These are phyloP conservation scores for Thinocorus orbignyianus DNA, from an alignment of 2,113 vertebrate species.

Conservation along the genomic window DNA sequence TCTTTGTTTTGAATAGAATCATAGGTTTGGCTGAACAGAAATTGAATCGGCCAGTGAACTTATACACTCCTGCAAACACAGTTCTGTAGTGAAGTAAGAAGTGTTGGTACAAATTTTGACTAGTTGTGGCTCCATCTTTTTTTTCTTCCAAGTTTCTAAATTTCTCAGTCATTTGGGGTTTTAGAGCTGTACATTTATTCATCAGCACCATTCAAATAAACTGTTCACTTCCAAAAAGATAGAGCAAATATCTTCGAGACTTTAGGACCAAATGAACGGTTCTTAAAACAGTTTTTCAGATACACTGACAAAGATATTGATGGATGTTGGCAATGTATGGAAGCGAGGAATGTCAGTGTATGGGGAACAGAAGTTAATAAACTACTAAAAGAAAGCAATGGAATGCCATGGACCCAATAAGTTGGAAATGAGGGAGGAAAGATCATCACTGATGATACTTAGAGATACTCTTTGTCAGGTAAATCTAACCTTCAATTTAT, in stretches of 20 bases:
- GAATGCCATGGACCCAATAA: background rate
- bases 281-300: background rate
- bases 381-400: background rate
- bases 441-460: background rate
- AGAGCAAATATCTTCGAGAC: background rate
- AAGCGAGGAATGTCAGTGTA: background rate
- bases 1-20: background rate
- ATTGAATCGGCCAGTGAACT: background rate
- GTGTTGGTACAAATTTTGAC: background rate
- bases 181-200: background rate
- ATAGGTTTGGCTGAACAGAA: background rate
- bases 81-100: background rate
- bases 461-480: background rate
- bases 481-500: background rate
- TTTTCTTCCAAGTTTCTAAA: background rate
- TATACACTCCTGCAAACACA: background rate
- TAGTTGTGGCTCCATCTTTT: background rate
- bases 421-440: background rate
- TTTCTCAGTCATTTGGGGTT: background rate
- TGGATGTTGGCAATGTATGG: background rate
- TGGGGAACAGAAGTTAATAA: background rate
- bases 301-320: background rate
- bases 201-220: background rate
- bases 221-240: background rate
- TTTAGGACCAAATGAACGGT: background rate